Conservation (phyloP, 2,888 invertebrate genomes). For the Macrophya alboannulata region DNA sequence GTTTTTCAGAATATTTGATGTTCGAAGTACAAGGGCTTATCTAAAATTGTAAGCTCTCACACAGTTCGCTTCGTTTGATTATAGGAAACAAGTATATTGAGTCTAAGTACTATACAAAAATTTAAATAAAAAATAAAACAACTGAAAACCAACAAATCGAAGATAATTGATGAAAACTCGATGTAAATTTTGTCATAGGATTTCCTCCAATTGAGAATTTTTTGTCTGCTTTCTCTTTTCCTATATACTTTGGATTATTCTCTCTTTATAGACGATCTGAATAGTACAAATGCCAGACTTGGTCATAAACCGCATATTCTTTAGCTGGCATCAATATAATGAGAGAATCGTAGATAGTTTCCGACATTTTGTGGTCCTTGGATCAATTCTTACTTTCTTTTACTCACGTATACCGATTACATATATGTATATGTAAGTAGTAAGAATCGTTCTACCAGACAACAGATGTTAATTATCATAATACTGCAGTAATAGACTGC, state of each 20-base stretch:
- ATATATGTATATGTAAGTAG: not conserved
- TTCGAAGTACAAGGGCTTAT: not conserved
- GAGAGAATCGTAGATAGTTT: not conserved
- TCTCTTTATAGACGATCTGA: too few species aligned
- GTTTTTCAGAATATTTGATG: not conserved
- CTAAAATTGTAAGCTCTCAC: not conserved
- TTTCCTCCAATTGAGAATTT: too few species aligned
- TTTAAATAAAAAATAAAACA: too few species aligned
- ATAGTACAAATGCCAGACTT: not conserved
- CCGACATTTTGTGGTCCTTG: not conserved
- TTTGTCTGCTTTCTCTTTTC: too few species aligned
- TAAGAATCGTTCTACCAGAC: not conserved
- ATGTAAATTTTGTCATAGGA: not conserved
- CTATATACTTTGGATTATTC: too few species aligned
- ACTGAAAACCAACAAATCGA: not conserved
- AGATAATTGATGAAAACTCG: not conserved
- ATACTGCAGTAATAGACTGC: not conserved
- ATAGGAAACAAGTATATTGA: too few species aligned
- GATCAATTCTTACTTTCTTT: not conserved
- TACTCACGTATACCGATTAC: not conserved
- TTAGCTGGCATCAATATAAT: not conserved
- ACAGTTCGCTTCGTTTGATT: not conserved
- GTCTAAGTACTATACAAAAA: too few species aligned
- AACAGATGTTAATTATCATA: conserved; percentile 40
- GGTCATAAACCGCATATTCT: not conserved